Base-by-base conservation (phyloP, 2,797 vertebrate species). In the Rhinella marina region DNA sequence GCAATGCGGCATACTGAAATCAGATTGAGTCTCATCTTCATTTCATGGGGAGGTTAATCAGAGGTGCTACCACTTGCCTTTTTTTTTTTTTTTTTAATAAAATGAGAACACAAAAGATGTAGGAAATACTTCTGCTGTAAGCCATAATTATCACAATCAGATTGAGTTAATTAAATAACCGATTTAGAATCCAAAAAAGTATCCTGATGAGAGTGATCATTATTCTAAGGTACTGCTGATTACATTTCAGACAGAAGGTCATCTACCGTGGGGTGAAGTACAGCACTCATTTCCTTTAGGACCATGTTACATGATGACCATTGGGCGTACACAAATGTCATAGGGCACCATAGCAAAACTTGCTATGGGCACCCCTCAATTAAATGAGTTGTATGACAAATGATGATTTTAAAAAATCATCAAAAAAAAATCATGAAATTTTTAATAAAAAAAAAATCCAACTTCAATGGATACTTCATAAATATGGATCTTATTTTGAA, bases 61-160 rank as follows among this genome's bases (percentile, higher is more conserved):
- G 50, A 56, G 25, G 72, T 25, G 29, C 61, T 27, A 54, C 29
- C 48, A 83, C 66, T 66, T 25, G 52, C 25, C 17, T 59, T 48
- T 29, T 59, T 61, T 57, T 72, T 56, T 70, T 57, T 57, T 72
- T 29, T 70, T 56, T 72, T 41, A n/a, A 76, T 62, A 85, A 77
- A 57, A 87, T 10, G 50, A 83, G 27, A 76, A 17, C 6, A 70
- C 76, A 80, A 86, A 41, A 86, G 61, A 80, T 70, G 52, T 32
- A 14, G 11, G n/a, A 85, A 76, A 77, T 21, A 19, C 64, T 72
- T 83, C 11, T 27, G 73, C 29, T 64, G 52, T 29, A 62, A 29
- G 56, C 16, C 10, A 52, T 85, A 85, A 85, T 85, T 64, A 77
- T 85, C 62, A 77, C 59, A 85, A 85, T 78, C 73, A 66, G 41